Base-by-base conservation (phyloP, 2,113 vertebrate genomes). In the Ranitomeya variabilis region DNA sequence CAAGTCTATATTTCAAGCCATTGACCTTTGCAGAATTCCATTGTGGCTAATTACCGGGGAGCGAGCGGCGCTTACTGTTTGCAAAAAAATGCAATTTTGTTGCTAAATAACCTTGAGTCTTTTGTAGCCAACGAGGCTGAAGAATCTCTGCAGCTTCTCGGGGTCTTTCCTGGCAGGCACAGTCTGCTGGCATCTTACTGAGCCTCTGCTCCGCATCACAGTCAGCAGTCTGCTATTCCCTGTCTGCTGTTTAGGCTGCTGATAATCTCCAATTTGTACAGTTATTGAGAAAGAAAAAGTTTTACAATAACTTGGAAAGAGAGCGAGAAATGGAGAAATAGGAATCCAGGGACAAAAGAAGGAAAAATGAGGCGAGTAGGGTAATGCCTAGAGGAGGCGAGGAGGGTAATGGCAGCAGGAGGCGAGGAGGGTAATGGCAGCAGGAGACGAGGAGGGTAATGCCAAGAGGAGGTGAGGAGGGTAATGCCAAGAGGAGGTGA, bases 21-120 rank as follows among this genome's bases (percentile, higher is more conserved):
- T 74, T 93, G 92, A 91, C 91, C 92, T 95, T 94, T 94, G 85
- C 91, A 87, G 92, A 94, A 90, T 90, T 95, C 93, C 91, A 90
- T 89, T 62, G 93, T 93, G 93, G 93, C 93, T 95, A 94, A 96
- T 97, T 95, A 94, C 91, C 92, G 92, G 90, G 90, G 87, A 92
- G 92, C 45, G 54, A 91, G 89, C 60, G 92, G 83, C 89, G 93
- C 91, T 91, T 91, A 89, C 91, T 92, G 91, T 94, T 93, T 93
- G 89, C 90, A 94, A 87, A 91, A 31, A 86, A 92, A 92, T 85
- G 87, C 90, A 85, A 91, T 90, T 93, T 86, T 90, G 91, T 91
- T 93, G 89, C 91, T 92, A 89, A 79, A 59, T 94, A 95, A 95
- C 95, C 94, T 94, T 96, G 93, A 91, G 89, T 92, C 85, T 19